A percentile compares a stretch with the other conserved stretches of the same genome.
phyloP scores from a whole-genome alignment of 1,140 invertebrate species.

The Bathynomus jamesi region DNA sequence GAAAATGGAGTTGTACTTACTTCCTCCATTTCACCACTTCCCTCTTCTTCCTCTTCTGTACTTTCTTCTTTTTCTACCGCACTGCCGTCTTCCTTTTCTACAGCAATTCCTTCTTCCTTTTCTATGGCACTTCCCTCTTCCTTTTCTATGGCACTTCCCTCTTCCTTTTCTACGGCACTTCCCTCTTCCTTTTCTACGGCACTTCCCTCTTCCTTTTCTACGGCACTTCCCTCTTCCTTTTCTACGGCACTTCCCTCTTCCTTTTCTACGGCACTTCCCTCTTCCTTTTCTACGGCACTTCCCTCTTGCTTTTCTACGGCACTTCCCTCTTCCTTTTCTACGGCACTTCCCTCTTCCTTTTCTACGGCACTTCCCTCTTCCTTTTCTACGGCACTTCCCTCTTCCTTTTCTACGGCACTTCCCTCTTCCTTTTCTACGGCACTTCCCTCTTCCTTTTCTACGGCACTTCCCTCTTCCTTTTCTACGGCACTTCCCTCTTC shows the following conservation, averaged over 20 bases:
- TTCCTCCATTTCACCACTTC: neutral
- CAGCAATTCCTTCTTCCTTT: neutral
- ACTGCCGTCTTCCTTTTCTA: neutral
- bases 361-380: neutral
- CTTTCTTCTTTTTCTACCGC: neutral
- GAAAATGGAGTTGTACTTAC: neutral
- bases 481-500: too few relatives aligned
- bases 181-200: neutral
- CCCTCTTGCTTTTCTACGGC: too few relatives aligned
- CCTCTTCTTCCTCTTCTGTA: neutral
- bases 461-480: too few relatives aligned
- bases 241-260: too few relatives aligned
- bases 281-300: too few relatives aligned
- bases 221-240: too few relatives aligned
- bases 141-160: neutral
- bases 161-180: neutral
- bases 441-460: slow-evolving; percentile 13
- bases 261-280: slow-evolving; percentile 16
- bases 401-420: slow-evolving; percentile 19
- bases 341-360: neutral
- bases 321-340: neutral
- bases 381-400: slow-evolving; percentile 16
- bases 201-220: too few relatives aligned
- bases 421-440: slow-evolving; percentile 10
- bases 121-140: neutral